Evolutionary conservation across 2,888 invertebrate species (phyloP).

Genomic region (Petrolisthes cinctipes): DNA sequence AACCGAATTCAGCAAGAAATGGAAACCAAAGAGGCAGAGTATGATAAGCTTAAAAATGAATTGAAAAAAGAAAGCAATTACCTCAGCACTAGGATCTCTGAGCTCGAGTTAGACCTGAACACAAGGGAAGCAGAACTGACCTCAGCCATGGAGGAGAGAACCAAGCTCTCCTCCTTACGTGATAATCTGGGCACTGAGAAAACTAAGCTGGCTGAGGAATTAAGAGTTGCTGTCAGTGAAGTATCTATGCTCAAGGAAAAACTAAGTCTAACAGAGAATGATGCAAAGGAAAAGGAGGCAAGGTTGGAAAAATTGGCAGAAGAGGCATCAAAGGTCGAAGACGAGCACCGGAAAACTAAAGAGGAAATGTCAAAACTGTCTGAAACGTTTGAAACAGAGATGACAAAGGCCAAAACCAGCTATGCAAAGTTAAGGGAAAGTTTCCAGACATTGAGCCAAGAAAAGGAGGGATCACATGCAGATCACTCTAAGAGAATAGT

Average conservation of each 20-base stretch:
- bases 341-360: slow-evolving; percentile 31
- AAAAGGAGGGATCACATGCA: slow-evolving; percentile 15
- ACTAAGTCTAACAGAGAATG: not conserved
- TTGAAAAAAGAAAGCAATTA: slow-evolving; percentile 23
- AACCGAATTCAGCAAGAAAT: not conserved
- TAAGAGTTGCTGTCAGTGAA: not conserved
- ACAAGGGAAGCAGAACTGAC: slow-evolving; percentile 37
- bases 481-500: slow-evolving; percentile 22
- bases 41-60: not conserved
- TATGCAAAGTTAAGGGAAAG: slow-evolving; percentile 29
- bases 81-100: slow-evolving; percentile 11
- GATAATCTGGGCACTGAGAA: slow-evolving; percentile 35
- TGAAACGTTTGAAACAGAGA: slow-evolving; percentile 28
- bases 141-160: slow-evolving; percentile 37
- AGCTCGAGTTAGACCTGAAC: slow-evolving; percentile 33
- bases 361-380: slow-evolving; percentile 33
- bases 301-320: slow-evolving; percentile 5
- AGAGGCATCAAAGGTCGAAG: not conserved
- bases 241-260: slow-evolving; percentile 3
- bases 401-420: slow-evolving; percentile 31
- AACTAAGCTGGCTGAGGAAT: slow-evolving; percentile 17
- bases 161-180: slow-evolving; percentile 12
- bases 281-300: slow-evolving; percentile 18
- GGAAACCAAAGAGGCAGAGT: slow-evolving; percentile 28
- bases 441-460: slow-evolving; percentile 29